Conservation (phyloP, 2,113 vertebrate genomes). For the Cnemophilus loriae region DNA sequence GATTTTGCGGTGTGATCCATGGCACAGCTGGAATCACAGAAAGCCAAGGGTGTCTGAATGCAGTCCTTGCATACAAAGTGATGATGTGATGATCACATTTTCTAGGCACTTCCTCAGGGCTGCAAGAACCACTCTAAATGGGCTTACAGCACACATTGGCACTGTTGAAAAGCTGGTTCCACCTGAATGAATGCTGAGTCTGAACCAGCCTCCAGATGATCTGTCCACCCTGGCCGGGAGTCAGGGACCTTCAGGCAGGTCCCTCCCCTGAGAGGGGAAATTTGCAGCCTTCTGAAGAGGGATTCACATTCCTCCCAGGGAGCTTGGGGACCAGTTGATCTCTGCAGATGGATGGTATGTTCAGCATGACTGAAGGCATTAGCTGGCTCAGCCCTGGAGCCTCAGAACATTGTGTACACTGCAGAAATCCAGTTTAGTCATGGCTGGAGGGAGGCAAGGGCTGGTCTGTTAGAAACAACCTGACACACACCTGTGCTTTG, state of each 20-base stretch:
- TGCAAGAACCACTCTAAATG: not conserved
- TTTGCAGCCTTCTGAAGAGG: not conserved
- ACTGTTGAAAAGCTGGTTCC: not conserved
- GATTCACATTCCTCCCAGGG: not conserved
- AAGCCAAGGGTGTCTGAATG: not conserved
- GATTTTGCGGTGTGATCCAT: not conserved
- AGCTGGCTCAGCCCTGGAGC: slow-evolving; percentile 24
- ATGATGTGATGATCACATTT: not conserved
- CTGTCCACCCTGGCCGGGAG: not conserved
- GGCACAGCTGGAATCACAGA: not conserved
- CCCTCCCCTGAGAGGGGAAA: not conserved
- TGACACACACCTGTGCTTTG: slow-evolving; percentile 22
- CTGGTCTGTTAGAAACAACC: not conserved
- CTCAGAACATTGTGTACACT: slow-evolving; percentile 12
- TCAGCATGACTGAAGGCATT: slow-evolving; percentile 33
- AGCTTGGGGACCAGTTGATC: not conserved
- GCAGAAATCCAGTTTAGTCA: slow-evolving; percentile 4
- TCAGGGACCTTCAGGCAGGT: not conserved
- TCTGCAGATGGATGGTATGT: slow-evolving; percentile 17
- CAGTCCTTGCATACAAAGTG: not conserved
- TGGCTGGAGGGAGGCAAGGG: slow-evolving; percentile 1
- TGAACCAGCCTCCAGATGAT: not conserved
- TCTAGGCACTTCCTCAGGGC: not conserved
- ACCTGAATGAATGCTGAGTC: not conserved
- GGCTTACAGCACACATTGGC: not conserved